These are phyloP conservation scores for Micoletzkya japonica DNA, from an alignment of 2,888 invertebrate species.

Conservation along the genomic window DNA sequence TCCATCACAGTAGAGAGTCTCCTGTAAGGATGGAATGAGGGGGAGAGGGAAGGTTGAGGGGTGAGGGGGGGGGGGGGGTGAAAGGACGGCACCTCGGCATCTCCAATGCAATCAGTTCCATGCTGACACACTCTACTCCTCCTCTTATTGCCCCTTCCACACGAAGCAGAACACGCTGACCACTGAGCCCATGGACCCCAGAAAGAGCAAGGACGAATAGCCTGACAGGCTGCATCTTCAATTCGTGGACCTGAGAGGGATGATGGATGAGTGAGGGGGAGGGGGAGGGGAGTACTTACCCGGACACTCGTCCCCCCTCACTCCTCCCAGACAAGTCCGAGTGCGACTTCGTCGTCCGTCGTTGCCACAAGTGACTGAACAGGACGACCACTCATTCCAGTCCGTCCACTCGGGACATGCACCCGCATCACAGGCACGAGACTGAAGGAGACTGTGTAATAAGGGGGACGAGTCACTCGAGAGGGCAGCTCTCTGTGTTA, in stretches of 20 bases:
- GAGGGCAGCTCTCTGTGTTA: background rate
- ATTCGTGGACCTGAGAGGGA: constrained; percentile 37
- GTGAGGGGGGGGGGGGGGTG: too few relatives aligned
- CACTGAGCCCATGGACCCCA: constrained; percentile 57
- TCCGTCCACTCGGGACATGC: constrained; percentile 54
- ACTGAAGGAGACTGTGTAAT: constrained; percentile 25
- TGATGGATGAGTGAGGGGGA: too few relatives aligned
- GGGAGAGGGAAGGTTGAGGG: background rate
- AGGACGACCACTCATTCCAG: constrained; percentile 55
- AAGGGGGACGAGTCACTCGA: background rate
- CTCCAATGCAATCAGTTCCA: constrained; percentile 56
- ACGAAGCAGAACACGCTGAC: constrained; percentile 48
- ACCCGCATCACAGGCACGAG: constrained; percentile 47
- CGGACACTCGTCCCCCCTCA: constrained; percentile 45
- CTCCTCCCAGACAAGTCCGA: constrained; percentile 50
- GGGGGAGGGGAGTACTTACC: constrained; percentile 21
- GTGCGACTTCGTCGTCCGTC: constrained; percentile 43
- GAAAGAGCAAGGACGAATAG: constrained; percentile 42
- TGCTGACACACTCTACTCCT: constrained; percentile 51
- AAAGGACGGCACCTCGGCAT: constrained; percentile 42
- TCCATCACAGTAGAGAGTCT: constrained; percentile 54
- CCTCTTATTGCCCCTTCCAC: constrained; percentile 52
- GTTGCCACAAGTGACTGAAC: constrained; percentile 49
- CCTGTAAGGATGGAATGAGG: constrained; percentile 29
- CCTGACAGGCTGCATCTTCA: constrained; percentile 35